Conservation (phyloP, 2,888 invertebrate genomes). For the Cantharis nigra region DNA sequence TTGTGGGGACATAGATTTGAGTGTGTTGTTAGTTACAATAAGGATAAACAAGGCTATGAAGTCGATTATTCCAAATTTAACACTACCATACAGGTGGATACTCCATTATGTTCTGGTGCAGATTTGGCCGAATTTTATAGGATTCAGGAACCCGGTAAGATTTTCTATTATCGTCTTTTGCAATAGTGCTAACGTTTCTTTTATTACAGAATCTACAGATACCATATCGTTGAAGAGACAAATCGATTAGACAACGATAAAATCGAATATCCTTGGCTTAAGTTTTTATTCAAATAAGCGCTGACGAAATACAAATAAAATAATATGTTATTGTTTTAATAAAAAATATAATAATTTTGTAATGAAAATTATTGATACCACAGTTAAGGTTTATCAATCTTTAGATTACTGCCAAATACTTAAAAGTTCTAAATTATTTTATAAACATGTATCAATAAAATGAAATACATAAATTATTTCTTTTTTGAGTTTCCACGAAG, state of each 20-base stretch:
- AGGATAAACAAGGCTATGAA: conserved; percentile 71
- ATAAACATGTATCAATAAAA: neutral
- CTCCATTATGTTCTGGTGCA: conserved; percentile 81
- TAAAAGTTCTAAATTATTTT: neutral
- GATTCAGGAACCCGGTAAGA: conserved; percentile 55
- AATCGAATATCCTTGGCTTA: neutral
- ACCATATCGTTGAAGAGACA: conserved; percentile 29
- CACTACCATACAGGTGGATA: conserved; percentile 81
- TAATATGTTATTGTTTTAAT: neutral
- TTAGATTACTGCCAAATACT: neutral
- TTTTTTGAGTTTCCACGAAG: too few relatives aligned
- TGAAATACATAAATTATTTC: neutral
- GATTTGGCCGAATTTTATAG: conserved; percentile 68
- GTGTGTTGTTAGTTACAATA: conserved; percentile 75
- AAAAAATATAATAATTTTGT: neutral
- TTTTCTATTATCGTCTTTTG: neutral
- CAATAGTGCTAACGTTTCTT: conserved; percentile 3
- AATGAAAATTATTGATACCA: neutral
- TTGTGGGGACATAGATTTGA: conserved; percentile 88
- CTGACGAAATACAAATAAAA: neutral
- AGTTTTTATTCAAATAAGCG: neutral
- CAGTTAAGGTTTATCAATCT: neutral
- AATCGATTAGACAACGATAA: neutral
- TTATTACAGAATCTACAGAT: conserved; percentile 27
- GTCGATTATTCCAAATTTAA: conserved; percentile 91